A percentile compares a stretch with the other conserved stretches of the same genome.
Evolutionary conservation across 2,888 invertebrate genomes (phyloP).

Genomic region (Flabesymbios commensalis): DNA sequence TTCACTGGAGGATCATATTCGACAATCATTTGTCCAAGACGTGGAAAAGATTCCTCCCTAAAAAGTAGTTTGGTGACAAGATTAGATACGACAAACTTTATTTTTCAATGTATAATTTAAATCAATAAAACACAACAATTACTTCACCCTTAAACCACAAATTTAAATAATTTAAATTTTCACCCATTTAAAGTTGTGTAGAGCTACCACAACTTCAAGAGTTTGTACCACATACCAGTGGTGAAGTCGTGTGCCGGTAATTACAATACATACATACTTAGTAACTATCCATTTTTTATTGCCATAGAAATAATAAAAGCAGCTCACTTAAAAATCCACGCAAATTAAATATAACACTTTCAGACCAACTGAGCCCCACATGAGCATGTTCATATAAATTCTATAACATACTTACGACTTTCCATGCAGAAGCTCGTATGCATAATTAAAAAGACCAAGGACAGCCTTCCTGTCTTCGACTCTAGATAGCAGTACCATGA

Average conservation of each 20-base stretch:
- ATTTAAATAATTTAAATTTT: too few species aligned
- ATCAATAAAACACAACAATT: neutral
- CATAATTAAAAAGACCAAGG: constrained; percentile 94
- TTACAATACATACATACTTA: too few species aligned
- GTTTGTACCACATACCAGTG: too few species aligned
- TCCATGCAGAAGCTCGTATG: constrained; percentile 92
- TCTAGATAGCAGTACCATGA: constrained; percentile 96
- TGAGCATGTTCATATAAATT: too few species aligned
- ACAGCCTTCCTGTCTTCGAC: constrained; percentile 98
- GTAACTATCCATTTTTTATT: too few species aligned
- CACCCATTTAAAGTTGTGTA: too few species aligned
- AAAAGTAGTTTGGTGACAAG: neutral
- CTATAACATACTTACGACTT: constrained; percentile 54
- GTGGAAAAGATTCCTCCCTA: constrained; percentile 73
- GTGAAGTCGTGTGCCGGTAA: too few species aligned
- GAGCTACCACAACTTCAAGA: too few species aligned
- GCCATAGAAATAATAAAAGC: too few species aligned
- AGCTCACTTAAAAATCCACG: too few species aligned
- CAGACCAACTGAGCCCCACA: too few species aligned
- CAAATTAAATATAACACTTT: too few species aligned
- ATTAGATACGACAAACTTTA: neutral
- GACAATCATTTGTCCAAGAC: constrained; percentile 95
- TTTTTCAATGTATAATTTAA: neutral
- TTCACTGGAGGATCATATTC: constrained; percentile 95
- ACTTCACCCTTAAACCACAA: neutral